A percentile compares a stretch with the other conserved stretches of the same genome.
These are phyloP conservation scores for Oceanodroma tethys DNA, from an alignment of 2,113 vertebrate genomes.

Conservation along the genomic window DNA sequence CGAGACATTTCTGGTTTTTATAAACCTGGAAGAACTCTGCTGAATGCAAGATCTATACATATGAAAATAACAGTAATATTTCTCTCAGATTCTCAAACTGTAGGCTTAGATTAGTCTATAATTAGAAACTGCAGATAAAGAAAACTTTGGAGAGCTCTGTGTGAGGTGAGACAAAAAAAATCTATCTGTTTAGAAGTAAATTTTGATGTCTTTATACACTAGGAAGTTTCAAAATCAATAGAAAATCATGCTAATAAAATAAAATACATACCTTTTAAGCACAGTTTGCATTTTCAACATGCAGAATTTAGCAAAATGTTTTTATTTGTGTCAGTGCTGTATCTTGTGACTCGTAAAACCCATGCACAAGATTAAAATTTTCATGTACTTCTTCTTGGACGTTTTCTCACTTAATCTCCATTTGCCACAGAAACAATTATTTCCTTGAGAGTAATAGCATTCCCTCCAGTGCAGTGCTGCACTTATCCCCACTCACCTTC, in stretches of 20 bases:
- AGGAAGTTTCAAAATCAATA: not conserved
- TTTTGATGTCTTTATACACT: not conserved
- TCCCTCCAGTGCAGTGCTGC: not conserved
- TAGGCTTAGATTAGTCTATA: not conserved
- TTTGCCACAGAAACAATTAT: not conserved
- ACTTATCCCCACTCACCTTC: not conserved
- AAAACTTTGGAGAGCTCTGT: not conserved
- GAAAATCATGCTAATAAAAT: not conserved
- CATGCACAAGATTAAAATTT: not conserved
- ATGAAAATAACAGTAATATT: not conserved
- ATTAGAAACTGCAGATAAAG: not conserved
- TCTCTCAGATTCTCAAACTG: not conserved
- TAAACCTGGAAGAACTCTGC: not conserved
- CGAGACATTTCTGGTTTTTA: not conserved
- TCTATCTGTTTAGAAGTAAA: not conserved
- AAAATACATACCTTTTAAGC: not conserved
- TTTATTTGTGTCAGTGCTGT: not conserved
- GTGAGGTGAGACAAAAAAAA: not conserved
- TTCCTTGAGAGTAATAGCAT: not conserved
- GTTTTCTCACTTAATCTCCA: not conserved
- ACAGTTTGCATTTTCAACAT: not conserved
- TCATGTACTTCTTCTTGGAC: accelerated
- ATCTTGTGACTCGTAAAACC: not conserved
- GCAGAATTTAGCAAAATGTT: not conserved
- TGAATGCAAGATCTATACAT: accelerated